phyloP scores from a whole-genome alignment of 2,888 invertebrate species.

The Hyles lineata region DNA sequence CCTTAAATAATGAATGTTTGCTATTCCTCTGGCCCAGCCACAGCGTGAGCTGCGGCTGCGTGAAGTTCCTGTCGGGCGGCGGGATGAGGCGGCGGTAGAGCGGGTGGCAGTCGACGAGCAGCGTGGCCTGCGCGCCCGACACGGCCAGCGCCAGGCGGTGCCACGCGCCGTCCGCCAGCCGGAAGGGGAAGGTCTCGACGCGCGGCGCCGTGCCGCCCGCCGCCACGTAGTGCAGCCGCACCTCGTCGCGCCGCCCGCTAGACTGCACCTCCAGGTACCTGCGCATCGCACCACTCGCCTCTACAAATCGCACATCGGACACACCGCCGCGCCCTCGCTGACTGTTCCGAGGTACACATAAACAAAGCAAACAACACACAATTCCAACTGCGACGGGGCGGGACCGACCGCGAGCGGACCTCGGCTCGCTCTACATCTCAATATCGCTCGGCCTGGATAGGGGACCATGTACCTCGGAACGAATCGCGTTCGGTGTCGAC shows the following conservation, averaged over 20 bases:
- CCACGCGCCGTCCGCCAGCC: conserved; percentile 94
- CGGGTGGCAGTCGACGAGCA: conserved; percentile 94
- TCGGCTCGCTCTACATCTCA: conserved; percentile 85
- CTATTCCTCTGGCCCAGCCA: conserved; percentile 95
- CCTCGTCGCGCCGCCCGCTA: conserved; percentile 94
- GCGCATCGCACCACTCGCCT: conserved; percentile 64
- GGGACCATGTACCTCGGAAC: conserved; percentile 86
- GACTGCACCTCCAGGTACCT: conserved; percentile 97
- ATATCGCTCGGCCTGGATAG: conserved; percentile 83
- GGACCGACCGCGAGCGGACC: conserved; percentile 72
- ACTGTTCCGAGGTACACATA: conserved; percentile 85
- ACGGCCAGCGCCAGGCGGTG: conserved; percentile 94
- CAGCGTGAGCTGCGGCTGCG: conserved; percentile 89
- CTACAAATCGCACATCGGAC: conserved; percentile 57
- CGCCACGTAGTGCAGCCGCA: conserved; percentile 92
- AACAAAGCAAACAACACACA: conserved; percentile 82
- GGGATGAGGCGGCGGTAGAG: conserved; percentile 92
- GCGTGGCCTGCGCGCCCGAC: conserved; percentile 92
- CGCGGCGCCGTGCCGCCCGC: conserved; percentile 86
- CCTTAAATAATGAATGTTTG: conserved; percentile 95
- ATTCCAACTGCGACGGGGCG: conserved; percentile 68
- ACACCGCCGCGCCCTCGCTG: conserved; percentile 67
- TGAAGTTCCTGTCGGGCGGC: conserved; percentile 91
- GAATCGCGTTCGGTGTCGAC: conserved; percentile 78
- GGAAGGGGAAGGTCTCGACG: conserved; percentile 94